A percentile compares a stretch with the other conserved stretches of the same genome.
phyloP scores from a whole-genome alignment of 1,140 invertebrate species.

The Ips typographus region DNA sequence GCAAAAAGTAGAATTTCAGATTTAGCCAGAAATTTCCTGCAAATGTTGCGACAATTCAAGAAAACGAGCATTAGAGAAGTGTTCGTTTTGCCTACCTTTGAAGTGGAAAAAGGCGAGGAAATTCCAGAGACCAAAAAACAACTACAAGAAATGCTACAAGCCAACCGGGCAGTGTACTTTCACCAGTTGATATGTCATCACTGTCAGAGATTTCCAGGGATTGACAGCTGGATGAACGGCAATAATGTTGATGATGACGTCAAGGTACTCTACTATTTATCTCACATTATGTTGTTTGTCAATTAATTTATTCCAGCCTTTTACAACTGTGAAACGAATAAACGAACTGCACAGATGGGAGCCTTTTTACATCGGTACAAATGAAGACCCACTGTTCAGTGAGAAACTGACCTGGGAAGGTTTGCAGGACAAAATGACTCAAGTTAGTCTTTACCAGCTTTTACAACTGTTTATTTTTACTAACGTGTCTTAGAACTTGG shows the following conservation, averaged over 20 bases:
- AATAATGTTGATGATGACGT: slow-evolving; percentile 51
- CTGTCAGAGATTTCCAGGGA: slow-evolving; percentile 77
- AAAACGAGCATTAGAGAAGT: slow-evolving; percentile 54
- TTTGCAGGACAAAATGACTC: slow-evolving; percentile 81
- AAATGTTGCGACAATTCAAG: slow-evolving; percentile 57
- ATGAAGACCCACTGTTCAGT: slow-evolving; percentile 76
- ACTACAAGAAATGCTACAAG: slow-evolving; percentile 53
- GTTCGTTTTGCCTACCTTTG: slow-evolving; percentile 74
- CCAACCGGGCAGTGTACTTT: slow-evolving; percentile 63
- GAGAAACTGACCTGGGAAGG: slow-evolving; percentile 81
- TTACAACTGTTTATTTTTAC: background rate
- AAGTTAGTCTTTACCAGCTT: slow-evolving; percentile 58
- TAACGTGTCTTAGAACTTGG: slow-evolving; percentile 66
- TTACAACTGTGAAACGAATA: slow-evolving; percentile 67
- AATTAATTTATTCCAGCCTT: slow-evolving; percentile 55
- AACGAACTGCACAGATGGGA: slow-evolving; percentile 78
- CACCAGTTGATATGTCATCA: slow-evolving; percentile 68
- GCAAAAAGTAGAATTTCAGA: slow-evolving; percentile 14
- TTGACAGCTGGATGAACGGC: slow-evolving; percentile 66
- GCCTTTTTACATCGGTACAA: slow-evolving; percentile 79
- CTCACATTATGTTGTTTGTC: slow-evolving; percentile 8
- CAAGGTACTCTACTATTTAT: slow-evolving; percentile 43
- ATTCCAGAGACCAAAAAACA: slow-evolving; percentile 62
- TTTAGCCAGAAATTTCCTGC: slow-evolving; percentile 62
- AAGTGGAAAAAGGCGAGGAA: slow-evolving; percentile 64